Conservation (phyloP, 2,113 vertebrate genomes). For the Myotis brandtii region DNA sequence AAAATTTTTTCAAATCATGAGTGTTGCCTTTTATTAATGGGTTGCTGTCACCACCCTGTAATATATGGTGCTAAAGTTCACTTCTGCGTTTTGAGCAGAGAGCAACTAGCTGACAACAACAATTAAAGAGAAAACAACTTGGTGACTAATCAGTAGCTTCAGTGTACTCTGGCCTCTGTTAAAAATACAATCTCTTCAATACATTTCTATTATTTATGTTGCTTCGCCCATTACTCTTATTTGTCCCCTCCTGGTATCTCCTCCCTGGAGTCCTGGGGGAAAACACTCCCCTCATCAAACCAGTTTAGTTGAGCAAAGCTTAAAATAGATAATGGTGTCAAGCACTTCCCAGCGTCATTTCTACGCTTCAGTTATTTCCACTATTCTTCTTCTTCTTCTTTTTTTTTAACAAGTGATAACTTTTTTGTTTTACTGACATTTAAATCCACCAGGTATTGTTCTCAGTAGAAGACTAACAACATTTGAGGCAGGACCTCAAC, state of each 20-base stretch:
- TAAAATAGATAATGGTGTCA: not conserved
- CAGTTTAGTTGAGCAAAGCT: not conserved
- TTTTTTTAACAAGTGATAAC: not conserved
- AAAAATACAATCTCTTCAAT: slow-evolving; percentile 51
- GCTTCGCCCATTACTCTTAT: not conserved
- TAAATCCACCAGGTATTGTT: not conserved
- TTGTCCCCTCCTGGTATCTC: not conserved
- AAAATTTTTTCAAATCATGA: slow-evolving; percentile 13
- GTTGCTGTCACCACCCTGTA: slow-evolving; percentile 41
- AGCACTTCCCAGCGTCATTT: not conserved
- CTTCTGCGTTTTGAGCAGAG: slow-evolving; percentile 18
- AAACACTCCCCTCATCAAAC: not conserved
- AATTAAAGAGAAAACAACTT: slow-evolving; percentile 67
- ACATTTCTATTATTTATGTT: not conserved
- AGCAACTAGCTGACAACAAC: slow-evolving; percentile 48
- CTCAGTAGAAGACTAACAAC: slow-evolving; percentile 13
- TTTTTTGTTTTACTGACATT: not conserved
- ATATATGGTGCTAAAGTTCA: slow-evolving; percentile 51
- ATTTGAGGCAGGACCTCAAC: not conserved
- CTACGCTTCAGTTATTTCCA: slow-evolving; percentile 22
- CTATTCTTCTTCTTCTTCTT: not conserved
- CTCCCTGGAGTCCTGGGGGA: not conserved
- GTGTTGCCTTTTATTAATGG: slow-evolving; percentile 13
- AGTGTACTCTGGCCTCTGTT: slow-evolving; percentile 74
- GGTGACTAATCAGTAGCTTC: slow-evolving; percentile 60